Conservation (phyloP, 2,888 invertebrate species). For the Rugalucina vietnamica region DNA sequence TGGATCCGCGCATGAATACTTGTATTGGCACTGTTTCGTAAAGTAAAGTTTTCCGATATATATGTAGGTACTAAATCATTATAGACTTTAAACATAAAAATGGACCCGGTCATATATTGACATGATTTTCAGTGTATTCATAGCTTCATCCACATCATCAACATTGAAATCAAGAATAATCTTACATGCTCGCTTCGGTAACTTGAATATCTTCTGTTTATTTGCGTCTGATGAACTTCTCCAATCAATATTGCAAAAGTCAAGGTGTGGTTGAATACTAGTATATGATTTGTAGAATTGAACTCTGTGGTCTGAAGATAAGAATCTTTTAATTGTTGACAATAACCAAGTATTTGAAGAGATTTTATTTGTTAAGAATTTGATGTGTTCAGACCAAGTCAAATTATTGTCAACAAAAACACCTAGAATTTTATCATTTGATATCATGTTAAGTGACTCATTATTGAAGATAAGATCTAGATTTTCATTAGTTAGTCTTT, state of each 20-base stretch:
- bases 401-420: not conserved
- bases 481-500: not conserved
- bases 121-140: too few species aligned
- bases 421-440: conserved; percentile 4
- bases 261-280: not conserved
- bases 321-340: not conserved
- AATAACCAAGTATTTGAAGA: not conserved
- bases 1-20: too few species aligned
- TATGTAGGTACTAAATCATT: too few species aligned
- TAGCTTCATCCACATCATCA: too few species aligned
- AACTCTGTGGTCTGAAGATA: not conserved
- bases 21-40: too few species aligned
- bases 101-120: too few species aligned
- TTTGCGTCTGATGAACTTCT: not conserved
- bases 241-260: not conserved
- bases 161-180: not conserved
- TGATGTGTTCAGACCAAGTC: not conserved
- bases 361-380: not conserved
- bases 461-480: not conserved
- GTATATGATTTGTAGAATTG: not conserved
- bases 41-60: too few species aligned
- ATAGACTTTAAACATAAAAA: too few species aligned
- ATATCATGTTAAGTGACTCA: not conserved
- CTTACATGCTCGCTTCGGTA: not conserved
- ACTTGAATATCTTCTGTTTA: not conserved